Evolutionary conservation across 2,888 invertebrate species (phyloP), one percentile per base, ranked within the genome.

Genomic region (Epirrhoe alternata): DNA sequence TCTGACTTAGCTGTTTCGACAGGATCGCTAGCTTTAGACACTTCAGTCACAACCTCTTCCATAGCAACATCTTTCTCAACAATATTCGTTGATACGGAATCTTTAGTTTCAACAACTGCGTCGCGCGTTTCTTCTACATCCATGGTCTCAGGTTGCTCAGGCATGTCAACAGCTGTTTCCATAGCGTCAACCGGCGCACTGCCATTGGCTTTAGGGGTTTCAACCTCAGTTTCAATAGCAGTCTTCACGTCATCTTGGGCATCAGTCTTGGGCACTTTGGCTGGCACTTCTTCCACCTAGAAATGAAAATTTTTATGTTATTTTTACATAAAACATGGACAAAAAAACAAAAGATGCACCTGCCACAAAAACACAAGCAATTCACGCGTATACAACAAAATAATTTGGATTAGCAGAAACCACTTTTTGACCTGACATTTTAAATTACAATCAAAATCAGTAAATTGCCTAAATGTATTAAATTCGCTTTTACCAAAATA

Each of bases 181-280:
- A 64, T 56, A 52, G 35, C n/a, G 16, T 63, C 54, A 35, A 6
- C 50, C 7, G 42, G 30, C 14, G 52, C 52, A 12, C 60, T 53
- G 16, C 54, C 54, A 45, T 54, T 68, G 31, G 55, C 16, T 59
- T 54, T 64, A n/a, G 30, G 54, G 24, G 55, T 12, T 56, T 68
- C 70, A 2, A 64, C 17, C 35, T 71, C 74, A 17, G 33, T 73
- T 66, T 82, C 83, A 38, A 77, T 53, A 60, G 75, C 65, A 55
- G 82, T 74, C 74, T 88, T 89, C 45, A 86, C 83, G 70, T 86
- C 86, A 49, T 76, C 78, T 74, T 84, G 87, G 10, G 77, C 71
- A 71, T 92, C 92, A 70, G 93, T 94, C 83, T 95, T 95, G 24
- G 93, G 86, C 53, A 95, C 82, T 86, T 95, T 95, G 31, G 94